Conservation (phyloP, 2,888 invertebrate species). For the Vannuccia rotundouncinata region DNA sequence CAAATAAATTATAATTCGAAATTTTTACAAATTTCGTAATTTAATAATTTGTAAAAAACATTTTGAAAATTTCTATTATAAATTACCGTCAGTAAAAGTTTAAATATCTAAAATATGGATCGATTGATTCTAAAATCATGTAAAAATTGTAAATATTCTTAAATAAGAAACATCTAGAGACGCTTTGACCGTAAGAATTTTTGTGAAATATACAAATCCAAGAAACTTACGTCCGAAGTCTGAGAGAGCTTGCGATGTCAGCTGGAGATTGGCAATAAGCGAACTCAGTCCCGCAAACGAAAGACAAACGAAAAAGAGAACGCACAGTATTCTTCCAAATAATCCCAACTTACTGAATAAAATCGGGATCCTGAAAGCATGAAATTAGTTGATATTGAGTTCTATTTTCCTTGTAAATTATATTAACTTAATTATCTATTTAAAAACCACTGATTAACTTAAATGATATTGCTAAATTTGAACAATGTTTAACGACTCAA, state of each 20-base stretch:
- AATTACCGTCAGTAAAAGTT: not conserved
- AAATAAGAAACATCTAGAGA: too few relatives aligned
- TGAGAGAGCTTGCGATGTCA: constrained; percentile 32
- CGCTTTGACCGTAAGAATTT: too few relatives aligned
- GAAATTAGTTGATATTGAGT: not conserved
- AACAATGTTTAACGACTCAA: too few relatives aligned
- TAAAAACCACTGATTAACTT: not conserved
- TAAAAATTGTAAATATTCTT: too few relatives aligned
- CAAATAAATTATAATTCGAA: too few relatives aligned
- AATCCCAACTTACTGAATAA: constrained; percentile 46
- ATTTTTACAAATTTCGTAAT: not conserved
- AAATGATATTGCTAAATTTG: too few relatives aligned
- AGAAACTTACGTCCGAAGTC: constrained; percentile 39
- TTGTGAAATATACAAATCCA: too few relatives aligned
- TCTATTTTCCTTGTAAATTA: not conserved
- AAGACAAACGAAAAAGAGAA: constrained; percentile 48
- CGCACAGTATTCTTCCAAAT: constrained; percentile 46
- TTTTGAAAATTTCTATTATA: not conserved
- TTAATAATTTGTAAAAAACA: not conserved
- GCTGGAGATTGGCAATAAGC: constrained; percentile 43
- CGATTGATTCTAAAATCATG: too few relatives aligned
- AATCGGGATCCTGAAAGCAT: constrained; percentile 43
- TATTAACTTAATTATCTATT: not conserved
- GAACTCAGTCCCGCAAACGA: constrained; percentile 50
- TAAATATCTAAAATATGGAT: too few relatives aligned